These are phyloP conservation scores for Octonoba sinensis DNA, from an alignment of 2,888 invertebrate species.

Conservation along the genomic window DNA sequence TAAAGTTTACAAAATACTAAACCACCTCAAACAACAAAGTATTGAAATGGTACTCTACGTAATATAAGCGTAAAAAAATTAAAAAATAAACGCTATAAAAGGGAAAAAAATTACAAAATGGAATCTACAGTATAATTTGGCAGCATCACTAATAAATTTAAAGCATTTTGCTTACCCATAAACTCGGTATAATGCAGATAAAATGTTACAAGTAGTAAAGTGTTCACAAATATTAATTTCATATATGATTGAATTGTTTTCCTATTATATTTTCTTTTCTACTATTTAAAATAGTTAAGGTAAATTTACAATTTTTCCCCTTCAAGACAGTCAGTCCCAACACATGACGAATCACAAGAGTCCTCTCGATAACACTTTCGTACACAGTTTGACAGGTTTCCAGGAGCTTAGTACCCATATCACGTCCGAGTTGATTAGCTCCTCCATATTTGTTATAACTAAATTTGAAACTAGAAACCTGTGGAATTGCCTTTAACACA, in stretches of 20 bases:
- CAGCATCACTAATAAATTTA: constrained; percentile 49
- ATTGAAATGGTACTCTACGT: constrained; percentile 54
- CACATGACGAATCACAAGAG: constrained; percentile 18
- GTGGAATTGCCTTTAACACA: constrained; percentile 58
- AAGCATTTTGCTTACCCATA: constrained; percentile 48
- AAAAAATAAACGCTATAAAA: constrained; percentile 43
- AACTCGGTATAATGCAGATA: constrained; percentile 54
- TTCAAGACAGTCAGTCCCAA: constrained; percentile 29
- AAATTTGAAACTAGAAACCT: constrained; percentile 52
- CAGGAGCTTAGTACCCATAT: constrained; percentile 23
- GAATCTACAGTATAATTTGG: constrained; percentile 58
- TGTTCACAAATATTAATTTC: constrained; percentile 63
- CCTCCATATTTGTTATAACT: constrained; percentile 23
- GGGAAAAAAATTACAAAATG: constrained; percentile 44
- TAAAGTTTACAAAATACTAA: constrained; percentile 55
- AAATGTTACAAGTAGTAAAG: constrained; percentile 61
- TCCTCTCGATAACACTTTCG: constrained; percentile 14
- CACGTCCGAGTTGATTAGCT: constrained; percentile 27
- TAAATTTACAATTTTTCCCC: constrained; percentile 60
- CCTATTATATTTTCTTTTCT: constrained; percentile 48
- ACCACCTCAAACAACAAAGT: constrained; percentile 43
- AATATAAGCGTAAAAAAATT: constrained; percentile 48
- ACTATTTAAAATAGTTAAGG: constrained; percentile 64
- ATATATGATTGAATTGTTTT: constrained; percentile 59
- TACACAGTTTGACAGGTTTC: constrained; percentile 32